Evolutionary conservation across 1,140 invertebrate genomes (phyloP), one percentile per base, ranked within the genome.

Genomic region (Stegodyphus dumicola): DNA sequence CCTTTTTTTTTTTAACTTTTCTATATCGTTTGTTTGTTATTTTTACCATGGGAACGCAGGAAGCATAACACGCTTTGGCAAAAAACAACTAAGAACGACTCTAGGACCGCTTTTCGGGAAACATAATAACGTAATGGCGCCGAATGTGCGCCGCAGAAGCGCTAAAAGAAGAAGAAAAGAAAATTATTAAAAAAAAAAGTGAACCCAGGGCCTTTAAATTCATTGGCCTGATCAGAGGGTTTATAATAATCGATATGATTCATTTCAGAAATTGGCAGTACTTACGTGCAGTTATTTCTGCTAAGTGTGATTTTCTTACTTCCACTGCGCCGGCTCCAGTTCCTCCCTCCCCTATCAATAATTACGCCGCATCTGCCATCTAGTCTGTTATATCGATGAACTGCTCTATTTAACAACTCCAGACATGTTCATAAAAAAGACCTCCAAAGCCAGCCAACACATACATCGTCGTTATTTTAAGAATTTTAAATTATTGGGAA

Each of bases 61-160:
- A 80, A 78, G 69, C 65, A 66, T n/a, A 78, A 60, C 9, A 77
- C 51, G 54, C 67, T 53, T 17, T n/a, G 60, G 6, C 2, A 75
- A 75, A 65, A 77, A 77, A 51, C 11, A 80, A 80, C 67, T 73
- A 73, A 81, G 49, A 60, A 13, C 56, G 1, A n/a, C 9, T 53
- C 18, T 18, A 17, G 79, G 66, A 83, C 66, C 56, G 53, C 75
- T 83, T 83, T 71, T 33, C n/a, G n/a, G 48, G 80, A 66, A 75
- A 67, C 71, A 83, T 83, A 83, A 83, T 83, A 75, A 75, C 71
- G 56, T 83, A 83, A 83, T 75, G 80, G 80, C 70, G 71, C 80
- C 78, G 64, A 81, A 81, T 81, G 53, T 73, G 48, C 52, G 48
- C 70, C 5, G 80, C 17, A 33, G 33, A 33, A 33, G 33, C 33